phyloP scores from a whole-genome alignment of 1,140 invertebrate species.

The Augochlora pura region DNA sequence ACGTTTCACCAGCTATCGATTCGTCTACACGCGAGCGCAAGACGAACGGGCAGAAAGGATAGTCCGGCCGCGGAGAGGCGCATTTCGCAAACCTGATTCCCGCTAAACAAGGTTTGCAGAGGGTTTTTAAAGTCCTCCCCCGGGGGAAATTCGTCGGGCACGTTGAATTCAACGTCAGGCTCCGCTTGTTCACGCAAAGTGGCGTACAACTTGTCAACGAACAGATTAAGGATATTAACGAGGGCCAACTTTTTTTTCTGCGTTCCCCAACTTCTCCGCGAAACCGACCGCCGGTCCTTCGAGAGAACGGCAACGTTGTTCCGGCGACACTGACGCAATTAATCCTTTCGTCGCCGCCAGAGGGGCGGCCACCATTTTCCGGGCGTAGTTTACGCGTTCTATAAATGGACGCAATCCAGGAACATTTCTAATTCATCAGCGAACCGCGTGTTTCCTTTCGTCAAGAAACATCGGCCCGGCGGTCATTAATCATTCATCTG shows the following conservation, averaged over 20 bases:
- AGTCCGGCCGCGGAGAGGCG: neutral
- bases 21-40: no score
- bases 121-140: slow-evolving; percentile 7
- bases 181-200: neutral
- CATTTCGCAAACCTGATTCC: no score
- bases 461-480: no score
- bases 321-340: neutral
- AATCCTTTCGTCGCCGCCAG: neutral
- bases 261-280: slow-evolving; percentile 5
- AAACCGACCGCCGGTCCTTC: neutral
- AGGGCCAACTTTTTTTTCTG: slow-evolving; percentile 5
- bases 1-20: no score
- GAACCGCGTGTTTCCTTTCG: no score
- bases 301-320: neutral
- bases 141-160: neutral
- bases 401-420: no score
- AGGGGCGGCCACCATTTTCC: no score
- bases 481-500: no score
- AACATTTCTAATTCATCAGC: no score
- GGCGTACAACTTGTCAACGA: slow-evolving; percentile 5
- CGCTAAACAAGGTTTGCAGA: neutral
- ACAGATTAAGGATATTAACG: slow-evolving; percentile 15
- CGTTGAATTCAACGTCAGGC: slow-evolving; percentile 1
- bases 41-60: no score
- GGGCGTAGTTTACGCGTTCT: no score